phyloP scores from a whole-genome alignment of 2,113 vertebrate species.

The Myxocyprinus asiaticus region DNA sequence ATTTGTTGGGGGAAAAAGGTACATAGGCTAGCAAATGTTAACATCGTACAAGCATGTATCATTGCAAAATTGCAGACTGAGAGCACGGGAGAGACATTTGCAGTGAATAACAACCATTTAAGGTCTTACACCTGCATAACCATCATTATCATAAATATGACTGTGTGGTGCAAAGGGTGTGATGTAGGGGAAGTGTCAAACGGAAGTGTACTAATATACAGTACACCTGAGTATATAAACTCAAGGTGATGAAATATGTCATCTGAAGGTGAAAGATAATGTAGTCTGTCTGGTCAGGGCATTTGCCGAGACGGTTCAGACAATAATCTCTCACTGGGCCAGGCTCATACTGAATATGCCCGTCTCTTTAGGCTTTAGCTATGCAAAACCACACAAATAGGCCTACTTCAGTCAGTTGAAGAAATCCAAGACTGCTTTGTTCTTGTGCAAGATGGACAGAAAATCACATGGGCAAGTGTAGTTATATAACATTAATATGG shows the following conservation, averaged over 20 bases:
- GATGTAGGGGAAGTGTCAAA: not conserved
- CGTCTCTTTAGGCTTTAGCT: not conserved
- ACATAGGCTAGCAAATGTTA: not conserved
- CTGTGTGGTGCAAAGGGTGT: not conserved
- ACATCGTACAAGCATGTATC: not conserved
- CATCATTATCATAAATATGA: not conserved
- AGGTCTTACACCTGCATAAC: not conserved
- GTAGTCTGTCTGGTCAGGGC: not conserved
- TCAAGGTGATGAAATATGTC: not conserved
- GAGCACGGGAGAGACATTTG: not conserved
- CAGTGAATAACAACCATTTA: not conserved
- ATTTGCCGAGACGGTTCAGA: not conserved
- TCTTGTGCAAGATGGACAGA: too few species aligned
- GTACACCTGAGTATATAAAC: not conserved
- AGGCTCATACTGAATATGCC: not conserved
- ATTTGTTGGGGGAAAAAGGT: too few species aligned
- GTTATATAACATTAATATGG: not conserved
- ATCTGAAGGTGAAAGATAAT: conserved; percentile 4
- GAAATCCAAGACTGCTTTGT: too few species aligned
- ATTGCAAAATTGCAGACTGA: not conserved
- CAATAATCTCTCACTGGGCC: not conserved
- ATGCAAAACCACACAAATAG: not conserved
- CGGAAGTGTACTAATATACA: not conserved
- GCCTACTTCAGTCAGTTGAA: not conserved
- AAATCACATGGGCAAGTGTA: not conserved